phyloP scores from a whole-genome alignment of 2,888 invertebrate species.

The Iphiclides podalirius region DNA sequence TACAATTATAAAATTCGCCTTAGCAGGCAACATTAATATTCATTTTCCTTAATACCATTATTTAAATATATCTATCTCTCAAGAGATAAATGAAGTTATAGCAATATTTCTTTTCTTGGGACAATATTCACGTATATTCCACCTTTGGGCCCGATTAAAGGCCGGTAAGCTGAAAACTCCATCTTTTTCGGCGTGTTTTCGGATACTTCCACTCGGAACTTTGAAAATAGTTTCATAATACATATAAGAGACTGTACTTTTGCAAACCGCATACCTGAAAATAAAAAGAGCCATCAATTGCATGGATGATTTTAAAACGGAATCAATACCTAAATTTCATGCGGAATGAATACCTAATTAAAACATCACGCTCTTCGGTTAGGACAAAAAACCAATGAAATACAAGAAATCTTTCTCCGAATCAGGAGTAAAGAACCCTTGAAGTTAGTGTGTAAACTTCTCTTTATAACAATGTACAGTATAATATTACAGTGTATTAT shows the following conservation, averaged over 20 bases:
- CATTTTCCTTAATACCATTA: too few relatives aligned
- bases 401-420: too few relatives aligned
- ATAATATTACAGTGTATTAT: too few relatives aligned
- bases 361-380: too few relatives aligned
- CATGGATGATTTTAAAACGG: too few relatives aligned
- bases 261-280: constrained; percentile 49
- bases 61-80: too few relatives aligned
- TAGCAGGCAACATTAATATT: too few relatives aligned
- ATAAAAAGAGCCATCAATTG: constrained; percentile 5
- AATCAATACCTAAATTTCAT: too few relatives aligned
- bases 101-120: not conserved
- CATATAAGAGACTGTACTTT: constrained; percentile 38
- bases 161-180: not conserved
- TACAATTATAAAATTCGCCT: too few relatives aligned
- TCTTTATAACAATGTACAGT: not conserved
- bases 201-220: constrained; percentile 37
- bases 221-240: constrained; percentile 39
- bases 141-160: not conserved
- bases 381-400: too few relatives aligned
- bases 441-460: not conserved
- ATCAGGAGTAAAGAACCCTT: not conserved
- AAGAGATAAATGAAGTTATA: too few relatives aligned
- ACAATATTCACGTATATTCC: constrained; percentile 11
- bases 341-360: too few relatives aligned
- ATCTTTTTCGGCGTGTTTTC: constrained; percentile 30